Base-by-base conservation (phyloP, 1,140 invertebrate species). In the Campoletis sonorensis region DNA sequence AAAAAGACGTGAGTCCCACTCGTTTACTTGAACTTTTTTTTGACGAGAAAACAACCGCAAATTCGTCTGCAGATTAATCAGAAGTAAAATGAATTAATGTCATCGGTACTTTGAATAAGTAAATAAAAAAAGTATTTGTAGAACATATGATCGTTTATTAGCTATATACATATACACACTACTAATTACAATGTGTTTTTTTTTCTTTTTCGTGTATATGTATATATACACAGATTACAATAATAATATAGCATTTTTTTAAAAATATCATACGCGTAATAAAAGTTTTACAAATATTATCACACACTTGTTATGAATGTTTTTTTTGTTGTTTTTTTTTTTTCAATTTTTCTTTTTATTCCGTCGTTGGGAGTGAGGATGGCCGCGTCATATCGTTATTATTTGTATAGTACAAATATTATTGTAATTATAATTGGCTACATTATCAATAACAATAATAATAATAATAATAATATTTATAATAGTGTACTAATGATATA, bases 261-360 rank as follows among this genome's bases (percentile, higher is more conserved):
- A 73, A 51, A 73, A 49, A 67, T 67, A 30, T 71, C 68, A 71
- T 79, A 72, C 68, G 67, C 54, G 71, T 79, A 80, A 88, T 89
- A 90, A 87, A 87, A 89, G 88, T 90, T 90, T 90, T 91, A 91
- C 89, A 91, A 91, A 91, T 90, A 91, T 91, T 91, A 91, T 91
- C 90, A 91, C 90, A 91, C 90, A 91, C 89, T 89, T 89, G 86
- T 90, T 90, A 91, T 89, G 87, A 90, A 90, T 89, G 87, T 88
- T 90, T 58, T 58, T 58, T 58, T 58, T 58, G n/a, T n/a, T n/a
- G n/a, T n/a, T n/a, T n/a, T n/a, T n/a, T n/a, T n/a, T n/a, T n/a
- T n/a, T n/a, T n/a, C n/a, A n/a, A n/a, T n/a, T n/a, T n/a, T n/a
- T n/a, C n/a, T n/a, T n/a, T 54, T 54, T 54, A 4, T 87, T 84